A percentile compares a stretch with the other conserved stretches of the same genome.
phyloP scores from a whole-genome alignment of 2,113 vertebrate species.

The Paradisaea rubra region DNA sequence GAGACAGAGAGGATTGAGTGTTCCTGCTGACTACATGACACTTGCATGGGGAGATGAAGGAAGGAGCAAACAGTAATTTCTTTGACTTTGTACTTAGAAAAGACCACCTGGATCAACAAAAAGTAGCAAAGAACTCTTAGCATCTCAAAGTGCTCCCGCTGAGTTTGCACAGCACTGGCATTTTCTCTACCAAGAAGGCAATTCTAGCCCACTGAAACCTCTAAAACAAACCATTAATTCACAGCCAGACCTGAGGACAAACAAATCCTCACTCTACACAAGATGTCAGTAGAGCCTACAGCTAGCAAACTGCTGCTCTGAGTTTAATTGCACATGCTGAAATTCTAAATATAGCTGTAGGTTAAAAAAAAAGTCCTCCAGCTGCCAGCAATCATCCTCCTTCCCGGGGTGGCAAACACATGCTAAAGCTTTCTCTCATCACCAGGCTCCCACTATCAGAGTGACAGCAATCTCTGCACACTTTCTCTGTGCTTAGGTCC shows the following conservation, averaged over 20 bases:
- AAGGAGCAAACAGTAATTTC: neutral
- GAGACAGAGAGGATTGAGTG: neutral
- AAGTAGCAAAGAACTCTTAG: neutral
- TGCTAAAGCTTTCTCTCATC: neutral
- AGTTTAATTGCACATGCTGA: neutral
- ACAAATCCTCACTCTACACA: neutral
- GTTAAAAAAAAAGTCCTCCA: neutral
- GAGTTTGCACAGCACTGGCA: neutral
- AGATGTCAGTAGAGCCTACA: neutral
- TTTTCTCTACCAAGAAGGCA: neutral
- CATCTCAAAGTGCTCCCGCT: conserved; percentile 6
- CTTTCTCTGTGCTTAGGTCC: neutral
- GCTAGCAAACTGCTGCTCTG: neutral
- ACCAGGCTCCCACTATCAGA: neutral
- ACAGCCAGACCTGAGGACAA: neutral
- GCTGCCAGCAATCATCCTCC: neutral
- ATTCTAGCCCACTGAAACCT: neutral
- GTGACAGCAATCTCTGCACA: neutral
- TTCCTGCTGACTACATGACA: neutral
- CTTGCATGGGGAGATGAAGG: neutral
- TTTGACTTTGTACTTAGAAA: conserved; percentile 9
- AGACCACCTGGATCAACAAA: conserved; percentile 25
- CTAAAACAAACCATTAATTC: neutral
- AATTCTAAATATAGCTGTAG: neutral
- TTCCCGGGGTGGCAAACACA: neutral